Evolutionary conservation across 1,140 invertebrate genomes (phyloP), one percentile per base, ranked within the genome.

Genomic region (Cryptotermes secundus): DNA sequence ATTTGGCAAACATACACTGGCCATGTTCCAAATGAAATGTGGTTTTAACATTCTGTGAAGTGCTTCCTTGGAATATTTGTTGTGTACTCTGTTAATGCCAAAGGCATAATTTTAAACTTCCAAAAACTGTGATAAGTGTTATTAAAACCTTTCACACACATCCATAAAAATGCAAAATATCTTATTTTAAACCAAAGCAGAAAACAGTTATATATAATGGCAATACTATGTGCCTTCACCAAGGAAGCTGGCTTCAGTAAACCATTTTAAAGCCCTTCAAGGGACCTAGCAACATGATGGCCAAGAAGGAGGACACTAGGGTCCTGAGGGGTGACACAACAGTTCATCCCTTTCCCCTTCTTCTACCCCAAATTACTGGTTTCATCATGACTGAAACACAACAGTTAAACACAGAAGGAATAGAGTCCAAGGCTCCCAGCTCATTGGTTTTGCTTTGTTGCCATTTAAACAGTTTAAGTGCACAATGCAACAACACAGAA

Each of bases 401-500:
- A 72, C 16, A 72, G n/a, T 26, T 72, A 72, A 72, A 72, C 59
- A 72, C 12, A 72, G 26, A 72, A 72, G 59, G 59, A 72, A 72
- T n/a, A 72, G n/a, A n/a, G 59, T 31, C 16, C 59, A 72, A 72
- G 59, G 31, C 59, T 72, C 59, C 59, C 59, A 72, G 59, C 26
- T n/a, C 59, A 72, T 72, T 31, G 59, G 59, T n/a, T 72, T n/a
- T 72, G 59, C 59, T 72, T 31, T 72, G 26, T 72, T 72, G 59
- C 26, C 82, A 83, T 34, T 53, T 34, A n/a, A 53, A 72, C 80
- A 35, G 80, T 81, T 34, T 26, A n/a, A 82, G 38, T 82, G 83
- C 83, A 72, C 59, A 31, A 72, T 72, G 59, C 59, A 72, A 83
- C 35, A 83, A 83, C 35, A 83, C 34, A 83, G 22, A 83, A 83